Evolutionary conservation across 1,140 invertebrate species (phyloP), one percentile per base, ranked within the genome.

Genomic region (fruit fly (Drosophila melanogaster)): DNA sequence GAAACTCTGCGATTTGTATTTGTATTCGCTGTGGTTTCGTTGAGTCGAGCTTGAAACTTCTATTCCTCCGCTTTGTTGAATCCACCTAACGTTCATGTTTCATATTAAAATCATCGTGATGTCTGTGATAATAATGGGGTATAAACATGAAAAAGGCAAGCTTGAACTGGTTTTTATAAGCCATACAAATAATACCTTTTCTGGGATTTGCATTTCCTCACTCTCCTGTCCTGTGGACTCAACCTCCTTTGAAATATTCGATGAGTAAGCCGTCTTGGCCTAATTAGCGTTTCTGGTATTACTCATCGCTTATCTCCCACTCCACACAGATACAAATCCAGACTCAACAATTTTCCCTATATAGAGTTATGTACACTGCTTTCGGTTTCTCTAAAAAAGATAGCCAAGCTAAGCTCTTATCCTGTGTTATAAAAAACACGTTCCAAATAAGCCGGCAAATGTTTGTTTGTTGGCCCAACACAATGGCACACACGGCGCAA

Each of bases 201-300:
- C 37, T 17, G 19, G 44, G 64, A 67, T 65, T 67, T 67, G 59
- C 64, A 67, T 65, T 64, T 69, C 70, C 70, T 71, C 59, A 22
- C 38, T 69, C 69, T 73, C 26, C 49, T 30, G 41, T 35, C 8
- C 30, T 5, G 1, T 38, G 5, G 15, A 33, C 47, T 51, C 46
- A 41, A 33, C 26, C 46, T 55, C 41, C 66, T 62, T 38, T 35
- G 47, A 40, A 40, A 19, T 51, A 14, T 59, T 17, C 47, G 79
- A 79, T 89, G 83, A 86, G 62, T 86, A 86, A 86, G 65, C 75
- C 22, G 35, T 70, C 46, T 60, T 56, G 70, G 78, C 65, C 71
- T 81, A 79, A 86, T 86, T 83, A 86, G 75, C 50, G 62, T 78
- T 78, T 51, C 55, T 57, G 55, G 56, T 43, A 70, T 85, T 85